Conservation (phyloP, 2,888 invertebrate genomes). For the Oligia latruncula region DNA sequence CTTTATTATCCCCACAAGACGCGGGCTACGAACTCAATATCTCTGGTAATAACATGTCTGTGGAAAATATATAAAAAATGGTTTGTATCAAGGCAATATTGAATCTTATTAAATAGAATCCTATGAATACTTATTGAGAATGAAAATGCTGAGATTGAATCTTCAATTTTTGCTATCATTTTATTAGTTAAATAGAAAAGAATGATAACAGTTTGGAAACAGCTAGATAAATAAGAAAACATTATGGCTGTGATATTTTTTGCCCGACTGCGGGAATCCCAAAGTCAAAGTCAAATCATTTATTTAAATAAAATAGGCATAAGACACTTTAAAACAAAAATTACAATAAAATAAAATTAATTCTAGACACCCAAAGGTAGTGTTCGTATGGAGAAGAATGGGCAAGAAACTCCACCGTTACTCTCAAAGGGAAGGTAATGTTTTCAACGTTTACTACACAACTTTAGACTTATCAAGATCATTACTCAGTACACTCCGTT, state of each 20-base stretch:
- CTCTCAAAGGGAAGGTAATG: background rate
- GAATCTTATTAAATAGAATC: conserved; percentile 23
- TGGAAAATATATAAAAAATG: conserved; percentile 27
- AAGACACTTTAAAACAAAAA: too few species aligned
- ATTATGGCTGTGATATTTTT: background rate
- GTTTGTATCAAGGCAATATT: conserved; percentile 26
- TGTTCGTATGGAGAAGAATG: too few species aligned
- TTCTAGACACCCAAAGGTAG: too few species aligned
- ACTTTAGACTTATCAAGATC: background rate
- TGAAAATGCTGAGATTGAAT: conserved; percentile 26
- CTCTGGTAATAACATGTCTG: conserved; percentile 36
- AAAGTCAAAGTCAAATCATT: too few species aligned
- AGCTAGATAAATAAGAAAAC: background rate
- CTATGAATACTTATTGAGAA: conserved; percentile 4
- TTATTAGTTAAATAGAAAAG: background rate
- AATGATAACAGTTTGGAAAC: background rate
- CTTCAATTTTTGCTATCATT: conserved; percentile 15
- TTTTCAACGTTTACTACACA: background rate
- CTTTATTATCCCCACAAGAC: conserved; percentile 34
- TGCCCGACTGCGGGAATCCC: background rate
- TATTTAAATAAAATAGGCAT: too few species aligned
- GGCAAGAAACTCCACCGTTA: too few species aligned
- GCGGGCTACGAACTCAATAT: conserved; percentile 47
- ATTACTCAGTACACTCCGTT: background rate
- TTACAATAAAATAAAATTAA: too few species aligned